Percentiles rank a stretch among this genome's conserved stretches.
Conservation (phyloP, 2,797 vertebrate species). For the Ambastaia sidthimunki region DNA sequence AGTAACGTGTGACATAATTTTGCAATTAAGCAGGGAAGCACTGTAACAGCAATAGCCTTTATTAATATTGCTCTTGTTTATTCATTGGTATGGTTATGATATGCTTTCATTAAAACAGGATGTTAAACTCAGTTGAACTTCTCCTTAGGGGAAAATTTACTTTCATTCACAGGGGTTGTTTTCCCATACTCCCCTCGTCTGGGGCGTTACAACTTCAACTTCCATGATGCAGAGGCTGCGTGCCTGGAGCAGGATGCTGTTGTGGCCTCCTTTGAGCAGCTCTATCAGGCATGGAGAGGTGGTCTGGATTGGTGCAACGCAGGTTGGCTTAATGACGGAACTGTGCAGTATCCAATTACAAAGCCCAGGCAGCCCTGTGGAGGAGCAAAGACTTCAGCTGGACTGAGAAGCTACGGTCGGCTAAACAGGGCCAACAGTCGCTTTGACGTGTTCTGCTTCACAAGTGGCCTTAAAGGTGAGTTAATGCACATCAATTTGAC, state of each 20-base stretch:
- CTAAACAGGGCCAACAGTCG: constrained; percentile 81
- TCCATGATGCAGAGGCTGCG: constrained; percentile 79
- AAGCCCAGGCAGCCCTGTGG: constrained; percentile 90
- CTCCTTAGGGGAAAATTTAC: constrained; percentile 38
- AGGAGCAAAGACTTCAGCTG: constrained; percentile 81
- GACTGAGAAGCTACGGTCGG: constrained; percentile 89
- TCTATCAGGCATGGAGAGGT: constrained; percentile 83
- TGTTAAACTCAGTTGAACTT: constrained; percentile 33
- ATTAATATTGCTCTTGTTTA: not conserved
- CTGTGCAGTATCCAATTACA: constrained; percentile 93
- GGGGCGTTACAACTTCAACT: constrained; percentile 92
- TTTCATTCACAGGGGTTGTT: constrained; percentile 82
- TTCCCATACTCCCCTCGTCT: constrained; percentile 86
- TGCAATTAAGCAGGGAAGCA: constrained; percentile 1
- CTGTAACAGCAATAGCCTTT: not conserved
- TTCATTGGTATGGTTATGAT: not conserved
- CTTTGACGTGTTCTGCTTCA: constrained; percentile 94
- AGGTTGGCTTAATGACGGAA: constrained; percentile 92
- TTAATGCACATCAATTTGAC: not conserved
- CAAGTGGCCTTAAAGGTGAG: constrained; percentile 83
- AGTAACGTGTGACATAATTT: not conserved
- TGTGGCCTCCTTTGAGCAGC: constrained; percentile 88
- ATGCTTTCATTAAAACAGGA: not conserved
- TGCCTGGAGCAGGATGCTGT: constrained; percentile 85
- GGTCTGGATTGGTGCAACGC: constrained; percentile 99